Base-by-base conservation (phyloP, 2,113 vertebrate species). In the Corvus moneduloides region DNA sequence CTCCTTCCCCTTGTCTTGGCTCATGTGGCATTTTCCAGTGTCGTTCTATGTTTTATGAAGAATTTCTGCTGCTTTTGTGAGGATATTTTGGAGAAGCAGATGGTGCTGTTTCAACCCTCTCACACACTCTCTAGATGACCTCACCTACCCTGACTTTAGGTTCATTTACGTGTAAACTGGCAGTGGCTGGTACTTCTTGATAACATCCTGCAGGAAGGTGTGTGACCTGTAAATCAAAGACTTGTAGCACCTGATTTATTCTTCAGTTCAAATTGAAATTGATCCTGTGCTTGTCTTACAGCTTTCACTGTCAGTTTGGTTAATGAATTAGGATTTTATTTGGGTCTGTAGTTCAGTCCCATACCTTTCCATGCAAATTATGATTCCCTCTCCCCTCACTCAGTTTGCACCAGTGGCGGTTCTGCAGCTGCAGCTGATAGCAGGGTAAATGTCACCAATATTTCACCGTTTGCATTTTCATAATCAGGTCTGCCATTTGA, bases 261-360 rank as follows among this genome's bases (percentile, higher is more conserved):
- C 71, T 71, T 39, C 13, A 39, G 27, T 74, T 91, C 95, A 95
- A 85, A 86, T 37, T 94, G 79, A 71, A 96, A 93, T 88, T 56
- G 67, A 94, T 88, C 78, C 75, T 46, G 16, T 59, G 79, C 59
- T 84, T 86, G 55, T 95, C 87, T 93, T 76, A 48, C 82, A 80
- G 68, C 67, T 80, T 75, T 88, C 72, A 63, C 43, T 80, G 59
- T 63, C 39, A 3, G 39, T 85, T 78, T 87, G 78, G 37, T 71
- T 83, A 94, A 83, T n/a, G 17, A 93, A 94, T 92, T 63, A 33
- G 46, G 68, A 54, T 68, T 88, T 83, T 69, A 39, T 68, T 87
- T 74, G 52, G 55, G 37, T 19, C 43, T 92, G 71, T 59, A 58
- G 26, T 69, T 94, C 87, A 90, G 75, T 86, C 68, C 59, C 68